phyloP scores from a whole-genome alignment of 2,113 vertebrate genomes.

The Perccottus glenii region DNA sequence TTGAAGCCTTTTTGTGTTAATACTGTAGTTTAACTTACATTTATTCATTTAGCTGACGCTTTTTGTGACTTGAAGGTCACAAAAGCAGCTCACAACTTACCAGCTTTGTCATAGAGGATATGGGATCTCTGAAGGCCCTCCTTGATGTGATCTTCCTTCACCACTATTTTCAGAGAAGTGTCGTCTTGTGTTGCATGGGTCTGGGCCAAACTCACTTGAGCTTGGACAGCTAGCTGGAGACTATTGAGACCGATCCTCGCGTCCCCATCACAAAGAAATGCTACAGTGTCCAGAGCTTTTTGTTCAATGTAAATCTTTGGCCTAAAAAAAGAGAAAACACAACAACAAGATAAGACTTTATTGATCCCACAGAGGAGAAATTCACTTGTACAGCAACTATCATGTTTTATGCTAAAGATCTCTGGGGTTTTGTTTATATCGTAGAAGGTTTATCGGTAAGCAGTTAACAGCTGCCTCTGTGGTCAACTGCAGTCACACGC shows the following conservation, averaged over 20 bases:
- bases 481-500: constrained; percentile 8
- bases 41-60: too few species aligned
- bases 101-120: constrained; percentile 95
- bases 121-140: constrained; percentile 95
- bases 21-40: too few species aligned
- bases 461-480: constrained; percentile 29
- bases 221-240: constrained; percentile 92
- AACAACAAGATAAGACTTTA: background rate
- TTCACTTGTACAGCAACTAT: too few species aligned
- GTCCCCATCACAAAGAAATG: constrained; percentile 93
- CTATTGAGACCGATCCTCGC: constrained; percentile 90
- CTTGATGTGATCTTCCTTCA: constrained; percentile 91
- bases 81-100: constrained; percentile 70
- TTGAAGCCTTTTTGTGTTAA: too few species aligned
- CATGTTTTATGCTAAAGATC: background rate
- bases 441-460: background rate
- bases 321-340: constrained; percentile 74
- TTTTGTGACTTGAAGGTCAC: too few species aligned
- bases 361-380: too few species aligned
- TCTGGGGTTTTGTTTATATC: background rate
- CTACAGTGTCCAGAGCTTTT: constrained; percentile 89
- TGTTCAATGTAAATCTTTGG: constrained; percentile 84
- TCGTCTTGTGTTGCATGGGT: constrained; percentile 22
- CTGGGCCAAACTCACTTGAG: constrained; percentile 74
- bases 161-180: constrained; percentile 68